A percentile compares a stretch with the other conserved stretches of the same genome.
These are phyloP conservation scores for Saxidomus purpurata DNA, from an alignment of 1,140 invertebrate genomes.

Conservation along the genomic window DNA sequence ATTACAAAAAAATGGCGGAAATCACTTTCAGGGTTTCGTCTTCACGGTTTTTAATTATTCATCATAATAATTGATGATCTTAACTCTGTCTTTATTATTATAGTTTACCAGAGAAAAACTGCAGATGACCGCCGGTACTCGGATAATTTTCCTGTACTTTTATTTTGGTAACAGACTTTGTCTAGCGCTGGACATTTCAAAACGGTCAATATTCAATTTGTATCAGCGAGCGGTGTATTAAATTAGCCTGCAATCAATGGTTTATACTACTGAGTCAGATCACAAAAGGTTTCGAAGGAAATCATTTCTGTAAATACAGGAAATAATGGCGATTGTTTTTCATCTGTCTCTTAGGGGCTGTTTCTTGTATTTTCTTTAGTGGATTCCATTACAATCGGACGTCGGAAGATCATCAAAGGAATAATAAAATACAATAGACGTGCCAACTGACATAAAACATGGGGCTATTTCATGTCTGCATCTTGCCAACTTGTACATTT, in stretches of 20 bases:
- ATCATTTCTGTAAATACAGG: conserved; percentile 52
- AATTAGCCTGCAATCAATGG: conserved; percentile 9
- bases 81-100: too few relatives aligned
- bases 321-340: conserved; percentile 41
- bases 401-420: neutral
- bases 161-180: too few relatives aligned
- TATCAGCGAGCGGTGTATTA: neutral
- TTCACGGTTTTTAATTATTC: too few relatives aligned
- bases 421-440: conserved; percentile 45
- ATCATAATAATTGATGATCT: too few relatives aligned
- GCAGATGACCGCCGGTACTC: too few relatives aligned
- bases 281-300: neutral
- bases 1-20: too few relatives aligned
- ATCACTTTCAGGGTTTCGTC: too few relatives aligned
- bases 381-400: neutral
- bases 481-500: too few relatives aligned
- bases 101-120: too few relatives aligned
- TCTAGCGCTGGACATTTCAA: neutral
- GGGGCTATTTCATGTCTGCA: neutral
- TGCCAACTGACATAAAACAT: conserved; percentile 6
- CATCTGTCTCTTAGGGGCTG: conserved; percentile 41
- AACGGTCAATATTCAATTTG: conserved; percentile 45
- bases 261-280: neutral
- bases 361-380: conserved; percentile 16
- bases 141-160: too few relatives aligned